Conservation (phyloP, 2,797 vertebrate genomes). For the Dicrostonyx torquatus region DNA sequence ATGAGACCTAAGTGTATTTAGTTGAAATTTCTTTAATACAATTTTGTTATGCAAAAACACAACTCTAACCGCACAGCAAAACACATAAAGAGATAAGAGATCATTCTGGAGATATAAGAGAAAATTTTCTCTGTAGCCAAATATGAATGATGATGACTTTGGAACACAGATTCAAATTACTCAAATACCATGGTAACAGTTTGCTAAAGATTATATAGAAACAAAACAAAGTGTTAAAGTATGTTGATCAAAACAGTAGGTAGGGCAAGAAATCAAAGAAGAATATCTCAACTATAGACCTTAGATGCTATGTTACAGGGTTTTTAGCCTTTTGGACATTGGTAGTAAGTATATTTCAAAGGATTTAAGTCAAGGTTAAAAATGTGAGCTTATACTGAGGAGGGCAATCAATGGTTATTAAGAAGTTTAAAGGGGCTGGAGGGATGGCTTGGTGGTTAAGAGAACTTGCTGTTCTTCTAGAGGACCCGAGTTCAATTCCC, state of each 20-base stretch:
- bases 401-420: too few species aligned
- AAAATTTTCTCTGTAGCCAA: background rate
- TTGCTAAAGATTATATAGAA: background rate
- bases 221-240: background rate
- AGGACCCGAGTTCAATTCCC: too few species aligned
- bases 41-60: background rate
- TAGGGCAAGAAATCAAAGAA: background rate
- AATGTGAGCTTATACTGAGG: background rate
- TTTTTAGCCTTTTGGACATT: background rate
- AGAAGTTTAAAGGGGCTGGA: background rate
- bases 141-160: background rate
- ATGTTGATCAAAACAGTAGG: background rate
- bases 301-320: background rate
- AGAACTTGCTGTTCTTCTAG: too few species aligned
- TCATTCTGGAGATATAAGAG: too few species aligned
- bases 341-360: background rate
- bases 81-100: background rate
- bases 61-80: background rate
- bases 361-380: background rate
- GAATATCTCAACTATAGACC: background rate
- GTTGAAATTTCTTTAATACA: background rate
- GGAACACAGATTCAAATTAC: background rate
- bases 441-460: too few species aligned
- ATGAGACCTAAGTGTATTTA: conserved; percentile 40
- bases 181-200: background rate